Evolutionary conservation across 2,113 vertebrate species (phyloP).

Genomic region (Dipodomys merriami): DNA sequence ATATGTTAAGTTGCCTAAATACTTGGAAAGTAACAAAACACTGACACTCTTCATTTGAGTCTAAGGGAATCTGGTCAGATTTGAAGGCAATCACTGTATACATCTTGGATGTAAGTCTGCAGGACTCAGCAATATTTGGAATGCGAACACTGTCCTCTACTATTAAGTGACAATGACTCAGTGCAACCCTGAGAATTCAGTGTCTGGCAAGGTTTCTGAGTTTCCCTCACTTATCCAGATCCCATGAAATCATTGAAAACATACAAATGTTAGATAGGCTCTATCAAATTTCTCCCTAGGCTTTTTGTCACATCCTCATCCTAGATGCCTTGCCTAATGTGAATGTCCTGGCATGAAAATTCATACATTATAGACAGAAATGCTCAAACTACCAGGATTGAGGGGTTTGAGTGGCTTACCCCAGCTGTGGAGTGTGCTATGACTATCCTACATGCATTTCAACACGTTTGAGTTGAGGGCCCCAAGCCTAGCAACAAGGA

Average conservation of each 20-base stretch:
- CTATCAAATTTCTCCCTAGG: constrained; percentile 24
- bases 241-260: constrained; percentile 53
- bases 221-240: constrained; percentile 18
- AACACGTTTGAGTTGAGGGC: not conserved
- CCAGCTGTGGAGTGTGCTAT: not conserved
- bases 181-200: constrained; percentile 16
- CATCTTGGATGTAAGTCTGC: not conserved
- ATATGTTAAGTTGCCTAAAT: constrained; percentile 16
- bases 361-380: not conserved
- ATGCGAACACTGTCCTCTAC: not conserved
- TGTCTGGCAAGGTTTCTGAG: constrained; percentile 42
- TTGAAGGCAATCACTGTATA: not conserved
- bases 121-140: constrained; percentile 5
- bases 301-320: constrained; percentile 35
- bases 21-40: constrained; percentile 2
- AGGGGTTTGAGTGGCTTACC: not conserved
- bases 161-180: not conserved
- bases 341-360: not conserved
- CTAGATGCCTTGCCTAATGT: constrained; percentile 14
- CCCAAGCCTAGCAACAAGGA: not conserved
- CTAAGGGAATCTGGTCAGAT: not conserved
- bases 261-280: constrained; percentile 28
- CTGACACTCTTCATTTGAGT: not conserved
- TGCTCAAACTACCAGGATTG: not conserved
- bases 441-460: not conserved